Conservation (phyloP, 2,888 invertebrate species). For the Stenodema calcarata region DNA sequence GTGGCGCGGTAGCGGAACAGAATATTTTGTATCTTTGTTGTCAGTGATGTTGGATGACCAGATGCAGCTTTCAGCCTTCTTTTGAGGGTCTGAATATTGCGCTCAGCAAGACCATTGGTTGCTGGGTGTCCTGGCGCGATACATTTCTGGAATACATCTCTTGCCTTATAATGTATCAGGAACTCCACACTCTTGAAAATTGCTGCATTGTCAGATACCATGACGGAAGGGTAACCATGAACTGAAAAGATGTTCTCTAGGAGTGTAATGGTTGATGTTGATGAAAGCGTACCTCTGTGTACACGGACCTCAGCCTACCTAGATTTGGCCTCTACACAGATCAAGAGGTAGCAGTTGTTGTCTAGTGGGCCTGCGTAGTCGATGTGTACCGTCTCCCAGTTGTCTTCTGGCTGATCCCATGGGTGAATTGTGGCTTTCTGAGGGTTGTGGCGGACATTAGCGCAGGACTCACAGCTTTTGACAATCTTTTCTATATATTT, state of each 20-base stretch:
- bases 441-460: constrained; percentile 3
- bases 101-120: no score
- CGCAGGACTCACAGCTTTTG: constrained; percentile 43
- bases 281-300: no score
- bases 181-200: constrained; percentile 53
- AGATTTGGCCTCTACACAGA: background rate
- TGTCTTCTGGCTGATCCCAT: constrained; percentile 55
- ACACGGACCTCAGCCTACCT: constrained; percentile 52
- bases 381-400: background rate
- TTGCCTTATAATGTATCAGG: constrained; percentile 53
- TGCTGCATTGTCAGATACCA: no score
- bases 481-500: constrained; percentile 37
- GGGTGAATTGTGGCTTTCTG: constrained; percentile 56
- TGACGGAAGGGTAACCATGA: constrained; percentile 52
- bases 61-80: constrained; percentile 32
- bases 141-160: constrained; percentile 33
- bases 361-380: constrained; percentile 32
- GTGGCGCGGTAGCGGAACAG: constrained; percentile 28
- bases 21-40: constrained; percentile 17
- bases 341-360: background rate
- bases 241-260: background rate
- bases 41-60: constrained; percentile 51
- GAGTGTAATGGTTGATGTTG: no score
- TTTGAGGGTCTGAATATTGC: no score
- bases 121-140: no score